Conservation (phyloP, 2,113 vertebrate genomes). For the Balaeniceps rex region DNA sequence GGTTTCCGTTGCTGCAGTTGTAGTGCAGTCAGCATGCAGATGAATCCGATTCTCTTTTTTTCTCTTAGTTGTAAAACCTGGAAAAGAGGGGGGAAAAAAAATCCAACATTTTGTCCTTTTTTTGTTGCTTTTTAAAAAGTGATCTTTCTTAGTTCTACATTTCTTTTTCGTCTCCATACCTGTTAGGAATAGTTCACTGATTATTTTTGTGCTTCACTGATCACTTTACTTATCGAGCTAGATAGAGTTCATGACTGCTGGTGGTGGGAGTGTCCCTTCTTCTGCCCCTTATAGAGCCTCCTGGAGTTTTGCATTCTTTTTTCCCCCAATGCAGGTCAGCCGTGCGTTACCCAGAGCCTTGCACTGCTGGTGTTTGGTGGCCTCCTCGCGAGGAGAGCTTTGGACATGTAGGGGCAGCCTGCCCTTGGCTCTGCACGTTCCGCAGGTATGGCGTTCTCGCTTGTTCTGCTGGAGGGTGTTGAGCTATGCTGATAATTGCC, state of each 20-base stretch:
- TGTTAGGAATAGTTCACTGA: background rate
- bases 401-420: background rate
- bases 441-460: rapidly evolving
- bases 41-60: background rate
- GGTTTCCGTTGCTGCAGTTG: background rate
- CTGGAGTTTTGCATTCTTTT: background rate
- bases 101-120: background rate
- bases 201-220: background rate
- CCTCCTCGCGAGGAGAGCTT: background rate
- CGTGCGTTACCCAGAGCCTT: rapidly evolving
- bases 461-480: background rate
- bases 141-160: background rate
- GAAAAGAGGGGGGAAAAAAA: background rate
- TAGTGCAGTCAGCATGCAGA: too few relatives aligned
- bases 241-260: background rate
- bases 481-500: background rate
- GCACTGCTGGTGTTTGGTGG: background rate
- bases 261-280: too few relatives aligned
- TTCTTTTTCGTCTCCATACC: background rate
- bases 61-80: background rate
- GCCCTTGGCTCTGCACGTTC: background rate
- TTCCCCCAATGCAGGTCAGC: background rate
- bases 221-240: background rate
- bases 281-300: background rate
- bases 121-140: background rate